These are phyloP conservation scores for Cyphomyrmex costatus DNA, from an alignment of 1,140 invertebrate species.

Conservation along the genomic window DNA sequence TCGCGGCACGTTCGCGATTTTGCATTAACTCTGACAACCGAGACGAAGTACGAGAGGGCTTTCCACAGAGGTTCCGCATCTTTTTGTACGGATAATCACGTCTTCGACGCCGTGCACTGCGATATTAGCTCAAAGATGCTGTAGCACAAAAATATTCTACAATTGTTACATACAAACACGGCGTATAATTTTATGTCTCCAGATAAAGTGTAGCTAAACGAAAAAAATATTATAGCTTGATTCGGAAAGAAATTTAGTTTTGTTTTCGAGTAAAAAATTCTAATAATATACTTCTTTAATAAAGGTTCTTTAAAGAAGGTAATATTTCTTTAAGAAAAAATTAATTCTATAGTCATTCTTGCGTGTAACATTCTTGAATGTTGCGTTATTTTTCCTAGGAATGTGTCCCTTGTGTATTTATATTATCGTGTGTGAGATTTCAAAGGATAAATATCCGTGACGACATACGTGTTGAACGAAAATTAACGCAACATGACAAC, in stretches of 20 bases:
- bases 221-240: not conserved
- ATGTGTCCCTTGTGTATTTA: not conserved
- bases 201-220: not conserved
- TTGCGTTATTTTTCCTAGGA: not conserved
- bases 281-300: not conserved
- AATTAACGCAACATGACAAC: not conserved
- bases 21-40: slow-evolving; percentile 58
- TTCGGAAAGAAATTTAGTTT: not conserved
- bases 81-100: slow-evolving; percentile 34
- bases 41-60: slow-evolving; percentile 17
- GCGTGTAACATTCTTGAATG: not conserved
- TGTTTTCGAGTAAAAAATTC: not conserved
- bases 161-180: not conserved
- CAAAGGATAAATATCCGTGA: too few relatives aligned
- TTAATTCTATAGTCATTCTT: not conserved
- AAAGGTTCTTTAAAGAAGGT: not conserved
- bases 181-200: slow-evolving; percentile 12
- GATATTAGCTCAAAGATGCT: not conserved
- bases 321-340: not conserved
- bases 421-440: not conserved
- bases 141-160: not conserved
- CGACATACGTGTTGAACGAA: not conserved
- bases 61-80: slow-evolving; percentile 31
- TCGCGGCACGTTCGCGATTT: slow-evolving; percentile 66
- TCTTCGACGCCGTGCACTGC: slow-evolving; percentile 3